phyloP scores from a whole-genome alignment of 2,113 vertebrate species.

The Tapirus terrestris region DNA sequence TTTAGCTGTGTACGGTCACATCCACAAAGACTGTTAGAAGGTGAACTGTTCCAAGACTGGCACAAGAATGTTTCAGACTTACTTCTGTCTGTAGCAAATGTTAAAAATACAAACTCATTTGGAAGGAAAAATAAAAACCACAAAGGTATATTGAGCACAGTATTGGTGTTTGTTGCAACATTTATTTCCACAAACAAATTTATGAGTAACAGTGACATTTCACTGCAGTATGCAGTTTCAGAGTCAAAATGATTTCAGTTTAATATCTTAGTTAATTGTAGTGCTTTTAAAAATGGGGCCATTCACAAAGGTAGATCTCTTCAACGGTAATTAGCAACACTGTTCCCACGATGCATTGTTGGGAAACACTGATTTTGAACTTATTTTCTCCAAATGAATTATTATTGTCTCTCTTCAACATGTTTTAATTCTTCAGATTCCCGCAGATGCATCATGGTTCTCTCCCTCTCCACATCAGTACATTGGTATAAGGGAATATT shows the following conservation, averaged over 20 bases:
- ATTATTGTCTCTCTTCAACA: neutral
- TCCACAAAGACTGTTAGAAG: constrained; percentile 86
- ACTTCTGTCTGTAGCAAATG: constrained; percentile 72
- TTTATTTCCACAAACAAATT: constrained; percentile 61
- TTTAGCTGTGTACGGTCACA: constrained; percentile 83
- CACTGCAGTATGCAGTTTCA: neutral
- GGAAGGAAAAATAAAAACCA: constrained; percentile 78
- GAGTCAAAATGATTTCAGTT: constrained; percentile 34
- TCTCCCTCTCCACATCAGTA: neutral
- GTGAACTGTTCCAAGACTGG: constrained; percentile 83
- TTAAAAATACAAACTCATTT: constrained; percentile 60
- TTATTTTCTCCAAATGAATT: constrained; percentile 1
- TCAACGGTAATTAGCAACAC: constrained; percentile 19
- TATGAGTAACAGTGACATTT: neutral
- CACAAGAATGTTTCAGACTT: constrained; percentile 51
- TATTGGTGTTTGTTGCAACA: constrained; percentile 61
- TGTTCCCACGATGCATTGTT: neutral
- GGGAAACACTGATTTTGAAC: neutral
- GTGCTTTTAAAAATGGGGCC: neutral
- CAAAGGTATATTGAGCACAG: constrained; percentile 57
- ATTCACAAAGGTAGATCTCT: constrained; percentile 32
- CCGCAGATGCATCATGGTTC: neutral
- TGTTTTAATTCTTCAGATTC: constrained; percentile 2
- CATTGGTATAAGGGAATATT: neutral
- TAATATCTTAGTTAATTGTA: neutral